phyloP scores from a whole-genome alignment of 1,140 invertebrate species.

The Colletes latitarsis region DNA sequence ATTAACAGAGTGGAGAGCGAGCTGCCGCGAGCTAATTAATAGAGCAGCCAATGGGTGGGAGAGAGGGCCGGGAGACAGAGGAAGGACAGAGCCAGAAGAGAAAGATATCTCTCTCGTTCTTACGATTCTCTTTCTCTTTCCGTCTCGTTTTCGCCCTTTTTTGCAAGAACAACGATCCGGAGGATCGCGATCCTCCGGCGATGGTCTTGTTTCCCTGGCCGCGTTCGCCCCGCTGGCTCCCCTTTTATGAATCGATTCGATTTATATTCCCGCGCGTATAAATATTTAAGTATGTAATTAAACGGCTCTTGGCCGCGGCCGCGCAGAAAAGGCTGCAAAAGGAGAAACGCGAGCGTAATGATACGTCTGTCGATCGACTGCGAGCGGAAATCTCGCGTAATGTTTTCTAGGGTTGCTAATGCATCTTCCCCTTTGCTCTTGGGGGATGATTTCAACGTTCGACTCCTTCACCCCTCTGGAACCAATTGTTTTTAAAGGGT shows the following conservation, averaged over 20 bases:
- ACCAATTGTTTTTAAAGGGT: too few species aligned
- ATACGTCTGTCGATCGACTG: slow-evolving; percentile 39
- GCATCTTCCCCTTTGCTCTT: too few species aligned
- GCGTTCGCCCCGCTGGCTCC: slow-evolving; percentile 27
- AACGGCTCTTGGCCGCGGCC: slow-evolving; percentile 3
- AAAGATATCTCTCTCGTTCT: slow-evolving; percentile 35
- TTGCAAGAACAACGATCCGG: slow-evolving; percentile 49
- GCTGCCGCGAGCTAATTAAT: slow-evolving; percentile 65
- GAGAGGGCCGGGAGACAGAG: slow-evolving; percentile 12
- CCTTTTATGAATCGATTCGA: slow-evolving; percentile 52
- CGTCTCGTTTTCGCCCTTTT: slow-evolving; percentile 63
- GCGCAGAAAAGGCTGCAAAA: slow-evolving; percentile 2
- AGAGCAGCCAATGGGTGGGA: slow-evolving; percentile 48
- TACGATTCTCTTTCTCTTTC: slow-evolving; percentile 12
- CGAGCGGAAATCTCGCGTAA: slow-evolving; percentile 24
- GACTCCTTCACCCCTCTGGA: too few species aligned
- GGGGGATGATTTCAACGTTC: too few species aligned
- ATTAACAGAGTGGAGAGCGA: slow-evolving; percentile 64
- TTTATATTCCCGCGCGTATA: slow-evolving; percentile 53
- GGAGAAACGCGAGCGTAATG: slow-evolving; percentile 41
- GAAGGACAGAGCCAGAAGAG: slow-evolving; percentile 34
- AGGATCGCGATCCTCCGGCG: slow-evolving; percentile 39
- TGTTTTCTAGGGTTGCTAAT: background rate
- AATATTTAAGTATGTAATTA: slow-evolving; percentile 51
- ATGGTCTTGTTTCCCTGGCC: slow-evolving; percentile 55